phyloP scores from a whole-genome alignment of 2,113 vertebrate species.

The Formicarius rufipectus region DNA sequence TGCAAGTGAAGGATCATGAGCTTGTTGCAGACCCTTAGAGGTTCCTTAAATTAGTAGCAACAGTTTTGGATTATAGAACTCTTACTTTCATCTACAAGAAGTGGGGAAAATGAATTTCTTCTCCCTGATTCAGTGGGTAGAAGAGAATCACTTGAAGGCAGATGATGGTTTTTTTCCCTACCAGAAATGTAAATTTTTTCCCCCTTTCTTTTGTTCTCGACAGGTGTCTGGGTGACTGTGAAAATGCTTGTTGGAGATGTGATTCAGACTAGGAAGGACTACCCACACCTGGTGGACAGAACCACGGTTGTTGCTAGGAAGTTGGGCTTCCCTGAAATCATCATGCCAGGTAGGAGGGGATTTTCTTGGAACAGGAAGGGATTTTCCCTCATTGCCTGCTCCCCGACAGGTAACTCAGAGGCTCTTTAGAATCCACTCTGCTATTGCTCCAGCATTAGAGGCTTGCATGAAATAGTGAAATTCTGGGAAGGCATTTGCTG shows the following conservation, averaged over 20 bases:
- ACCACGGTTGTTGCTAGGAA: slow-evolving; percentile 94
- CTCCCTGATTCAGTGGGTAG: neutral
- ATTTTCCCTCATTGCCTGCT: too few relatives aligned
- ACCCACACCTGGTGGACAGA: slow-evolving; percentile 95
- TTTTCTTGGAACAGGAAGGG: neutral
- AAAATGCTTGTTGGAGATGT: slow-evolving; percentile 95
- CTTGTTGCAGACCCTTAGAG: neutral
- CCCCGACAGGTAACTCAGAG: neutral
- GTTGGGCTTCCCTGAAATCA: slow-evolving; percentile 97
- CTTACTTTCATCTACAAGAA: neutral
- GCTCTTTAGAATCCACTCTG: neutral
- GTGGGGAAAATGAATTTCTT: neutral
- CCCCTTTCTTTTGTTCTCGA: neutral
- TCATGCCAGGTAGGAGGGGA: slow-evolving; percentile 88
- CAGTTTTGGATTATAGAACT: neutral
- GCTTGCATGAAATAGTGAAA: neutral
- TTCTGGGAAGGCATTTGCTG: neutral
- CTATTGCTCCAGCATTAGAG: neutral
- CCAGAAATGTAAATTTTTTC: neutral
- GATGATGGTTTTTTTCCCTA: neutral
- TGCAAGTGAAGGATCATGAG: neutral
- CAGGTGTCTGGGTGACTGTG: slow-evolving; percentile 97
- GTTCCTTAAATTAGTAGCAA: neutral
- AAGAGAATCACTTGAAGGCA: neutral
- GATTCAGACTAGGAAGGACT: slow-evolving; percentile 92